These are phyloP conservation scores for Ciconia boyciana DNA, from an alignment of 2,113 vertebrate genomes.

Conservation along the genomic window DNA sequence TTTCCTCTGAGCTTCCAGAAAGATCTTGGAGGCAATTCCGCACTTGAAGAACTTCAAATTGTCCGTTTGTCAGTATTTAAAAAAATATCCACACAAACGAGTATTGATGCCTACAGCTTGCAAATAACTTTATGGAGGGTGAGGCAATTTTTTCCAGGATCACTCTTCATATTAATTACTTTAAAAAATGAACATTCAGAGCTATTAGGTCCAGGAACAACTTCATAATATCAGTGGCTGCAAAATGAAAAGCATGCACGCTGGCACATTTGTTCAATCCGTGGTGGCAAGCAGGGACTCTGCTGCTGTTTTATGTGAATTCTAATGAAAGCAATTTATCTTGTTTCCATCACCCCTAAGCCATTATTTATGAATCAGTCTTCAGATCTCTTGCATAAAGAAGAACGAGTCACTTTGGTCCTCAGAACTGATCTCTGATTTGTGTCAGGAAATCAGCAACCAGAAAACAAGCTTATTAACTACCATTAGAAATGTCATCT, in stretches of 20 bases:
- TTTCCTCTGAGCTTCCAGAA: constrained; percentile 21
- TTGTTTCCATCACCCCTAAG: not conserved
- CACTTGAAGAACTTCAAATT: not conserved
- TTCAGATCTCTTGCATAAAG: not conserved
- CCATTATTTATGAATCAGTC: constrained; percentile 37
- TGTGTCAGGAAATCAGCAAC: not conserved
- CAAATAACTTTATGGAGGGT: constrained; percentile 18
- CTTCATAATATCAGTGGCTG: constrained; percentile 21
- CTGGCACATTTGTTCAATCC: constrained; percentile 23
- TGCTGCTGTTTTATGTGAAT: constrained; percentile 29
- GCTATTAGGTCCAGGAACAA: constrained; percentile 3
- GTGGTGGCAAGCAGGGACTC: not conserved
- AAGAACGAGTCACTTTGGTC: not conserved
- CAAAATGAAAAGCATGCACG: constrained; percentile 6
- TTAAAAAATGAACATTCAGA: constrained; percentile 8
- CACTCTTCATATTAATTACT: constrained; percentile 25
- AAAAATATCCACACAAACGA: not conserved
- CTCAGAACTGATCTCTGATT: not conserved
- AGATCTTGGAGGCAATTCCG: constrained; percentile 14
- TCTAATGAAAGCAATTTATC: constrained; percentile 52
- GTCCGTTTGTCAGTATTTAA: not conserved
- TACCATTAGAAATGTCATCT: not conserved
- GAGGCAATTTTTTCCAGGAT: constrained; percentile 18
- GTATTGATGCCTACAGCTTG: constrained; percentile 17
- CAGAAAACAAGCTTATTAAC: constrained; percentile 22